Conservation (phyloP, 1,140 invertebrate genomes). For the Rhagoletis zephyria region DNA sequence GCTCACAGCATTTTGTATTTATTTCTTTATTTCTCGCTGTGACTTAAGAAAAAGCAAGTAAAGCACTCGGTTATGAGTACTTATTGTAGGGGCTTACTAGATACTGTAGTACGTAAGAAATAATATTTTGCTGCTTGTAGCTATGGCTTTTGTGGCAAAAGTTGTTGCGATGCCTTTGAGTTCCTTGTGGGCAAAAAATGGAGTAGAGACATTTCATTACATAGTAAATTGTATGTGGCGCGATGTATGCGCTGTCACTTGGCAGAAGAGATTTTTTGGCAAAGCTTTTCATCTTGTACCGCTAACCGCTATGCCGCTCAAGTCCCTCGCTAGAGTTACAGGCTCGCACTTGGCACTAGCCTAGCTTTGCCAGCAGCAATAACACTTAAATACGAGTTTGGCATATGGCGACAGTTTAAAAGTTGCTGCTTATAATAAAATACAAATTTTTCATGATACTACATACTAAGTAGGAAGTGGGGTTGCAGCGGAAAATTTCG, state of each 20-base stretch:
- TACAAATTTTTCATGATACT: constrained; percentile 42
- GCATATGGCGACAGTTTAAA: constrained; percentile 22
- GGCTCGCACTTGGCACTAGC: neutral
- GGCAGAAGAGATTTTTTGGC: constrained; percentile 34
- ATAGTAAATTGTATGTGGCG: neutral
- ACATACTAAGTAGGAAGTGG: neutral
- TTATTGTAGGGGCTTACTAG: constrained; percentile 29
- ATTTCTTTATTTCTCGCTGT: neutral
- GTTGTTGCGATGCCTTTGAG: neutral
- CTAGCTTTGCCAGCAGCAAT: constrained; percentile 30
- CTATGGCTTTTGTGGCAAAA: neutral
- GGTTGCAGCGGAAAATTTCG: too few species aligned
- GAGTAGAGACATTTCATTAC: neutral
- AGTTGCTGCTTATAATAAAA: constrained; percentile 36
- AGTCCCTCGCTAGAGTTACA: too few species aligned
- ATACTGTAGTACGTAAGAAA: neutral
- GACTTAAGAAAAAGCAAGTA: neutral
- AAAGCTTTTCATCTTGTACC: neutral
- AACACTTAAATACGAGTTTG: constrained; percentile 42
- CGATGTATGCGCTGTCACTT: neutral
- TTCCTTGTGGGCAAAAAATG: neutral
- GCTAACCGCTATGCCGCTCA: neutral
- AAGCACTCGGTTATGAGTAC: neutral
- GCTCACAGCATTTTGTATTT: too few species aligned
- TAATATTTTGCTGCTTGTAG: constrained; percentile 1